Evolutionary conservation across 2,113 vertebrate species (phyloP).

Genomic region (Artemisiospiza belli): DNA sequence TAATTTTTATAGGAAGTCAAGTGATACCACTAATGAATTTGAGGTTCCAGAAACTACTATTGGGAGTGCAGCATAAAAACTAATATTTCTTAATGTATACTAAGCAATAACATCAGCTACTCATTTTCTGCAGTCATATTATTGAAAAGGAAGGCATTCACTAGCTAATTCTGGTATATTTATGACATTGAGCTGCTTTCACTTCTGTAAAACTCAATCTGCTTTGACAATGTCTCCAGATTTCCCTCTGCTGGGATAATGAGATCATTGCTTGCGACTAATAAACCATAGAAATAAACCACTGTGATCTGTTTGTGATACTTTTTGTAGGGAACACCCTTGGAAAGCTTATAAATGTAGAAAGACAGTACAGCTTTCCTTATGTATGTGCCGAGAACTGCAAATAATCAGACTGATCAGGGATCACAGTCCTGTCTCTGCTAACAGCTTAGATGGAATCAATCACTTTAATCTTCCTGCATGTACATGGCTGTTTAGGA

Average conservation of each 20-base stretch:
- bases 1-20: background rate
- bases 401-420: background rate
- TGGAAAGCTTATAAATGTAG: background rate
- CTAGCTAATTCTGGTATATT: background rate
- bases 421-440: background rate
- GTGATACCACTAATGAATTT: background rate
- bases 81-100: background rate
- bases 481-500: background rate
- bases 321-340: background rate
- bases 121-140: background rate
- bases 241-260: constrained; percentile 38
- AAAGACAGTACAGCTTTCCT: background rate
- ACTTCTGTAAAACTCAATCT: background rate
- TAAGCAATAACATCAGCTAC: background rate
- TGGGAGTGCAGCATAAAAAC: background rate
- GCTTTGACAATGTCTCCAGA: constrained; percentile 9
- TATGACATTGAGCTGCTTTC: background rate
- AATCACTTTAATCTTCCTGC: background rate
- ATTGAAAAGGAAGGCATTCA: background rate
- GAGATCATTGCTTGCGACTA: background rate
- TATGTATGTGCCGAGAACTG: background rate
- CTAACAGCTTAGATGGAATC: background rate
- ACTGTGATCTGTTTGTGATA: fast-evolving
- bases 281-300: background rate
- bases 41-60: background rate